Conservation (phyloP, 2,797 vertebrate genomes). For the Uromys caudimaculatus region DNA sequence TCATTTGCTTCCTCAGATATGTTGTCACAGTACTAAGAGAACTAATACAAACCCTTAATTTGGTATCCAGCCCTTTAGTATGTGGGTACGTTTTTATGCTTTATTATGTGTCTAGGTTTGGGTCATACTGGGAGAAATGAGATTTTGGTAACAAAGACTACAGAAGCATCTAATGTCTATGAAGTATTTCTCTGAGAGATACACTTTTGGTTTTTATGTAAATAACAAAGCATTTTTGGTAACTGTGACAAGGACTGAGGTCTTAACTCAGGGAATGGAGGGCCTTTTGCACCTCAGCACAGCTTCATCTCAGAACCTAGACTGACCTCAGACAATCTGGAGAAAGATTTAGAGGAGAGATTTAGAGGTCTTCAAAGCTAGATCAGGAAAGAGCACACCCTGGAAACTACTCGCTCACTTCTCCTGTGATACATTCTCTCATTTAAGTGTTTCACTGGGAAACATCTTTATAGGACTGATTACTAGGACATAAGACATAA, state of each 20-base stretch:
- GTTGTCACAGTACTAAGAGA: neutral
- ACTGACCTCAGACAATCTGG: neutral
- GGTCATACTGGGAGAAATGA: neutral
- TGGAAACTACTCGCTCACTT: neutral
- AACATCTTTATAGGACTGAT: neutral
- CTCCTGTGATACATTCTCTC: neutral
- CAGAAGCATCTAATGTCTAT: neutral
- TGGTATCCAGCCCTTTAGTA: neutral
- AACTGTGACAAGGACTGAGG: neutral
- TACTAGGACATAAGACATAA: neutral
- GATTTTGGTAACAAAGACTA: neutral
- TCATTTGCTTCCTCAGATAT: neutral
- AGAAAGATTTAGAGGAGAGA: neutral
- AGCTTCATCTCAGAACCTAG: neutral
- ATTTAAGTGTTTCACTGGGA: slow-evolving; percentile 1
- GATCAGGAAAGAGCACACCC: neutral
- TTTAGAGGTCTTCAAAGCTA: neutral
- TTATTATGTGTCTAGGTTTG: neutral
- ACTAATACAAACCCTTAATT: neutral
- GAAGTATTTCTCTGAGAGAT: neutral
- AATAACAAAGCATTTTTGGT: neutral
- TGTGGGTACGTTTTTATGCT: neutral
- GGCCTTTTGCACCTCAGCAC: accelerated
- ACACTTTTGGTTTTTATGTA: neutral
- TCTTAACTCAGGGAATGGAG: neutral